These are phyloP conservation scores for Scaptodrosophila latifasciaeformis DNA, from an alignment of 2,888 invertebrate genomes.

Conservation along the genomic window DNA sequence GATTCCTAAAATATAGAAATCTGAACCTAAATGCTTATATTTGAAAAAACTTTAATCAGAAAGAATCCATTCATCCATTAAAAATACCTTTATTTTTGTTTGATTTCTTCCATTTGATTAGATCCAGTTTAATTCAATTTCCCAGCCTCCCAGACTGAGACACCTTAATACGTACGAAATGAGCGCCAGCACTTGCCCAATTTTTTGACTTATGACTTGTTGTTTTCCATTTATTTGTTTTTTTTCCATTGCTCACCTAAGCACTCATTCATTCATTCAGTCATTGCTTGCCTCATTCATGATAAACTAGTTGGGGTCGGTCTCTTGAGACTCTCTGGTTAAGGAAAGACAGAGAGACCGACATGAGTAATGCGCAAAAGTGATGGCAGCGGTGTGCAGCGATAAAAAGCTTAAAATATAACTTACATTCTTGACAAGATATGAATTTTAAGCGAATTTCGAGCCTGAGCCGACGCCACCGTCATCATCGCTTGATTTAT, in stretches of 20 bases:
- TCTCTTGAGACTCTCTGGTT: constrained; percentile 10
- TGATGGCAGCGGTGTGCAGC: constrained; percentile 44
- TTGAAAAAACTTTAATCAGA: no score
- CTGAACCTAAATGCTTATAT: no score
- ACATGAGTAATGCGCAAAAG: constrained; percentile 49
- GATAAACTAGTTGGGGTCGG: no score
- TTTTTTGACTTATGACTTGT: constrained; percentile 22
- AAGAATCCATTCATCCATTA: no score
- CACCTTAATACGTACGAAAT: background rate
- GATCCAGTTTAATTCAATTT: no score
- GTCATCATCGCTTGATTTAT: background rate
- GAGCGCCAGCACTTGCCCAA: constrained; percentile 16
- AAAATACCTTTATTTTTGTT: no score
- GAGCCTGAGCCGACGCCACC: constrained; percentile 10
- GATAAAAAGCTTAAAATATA: constrained; percentile 68
- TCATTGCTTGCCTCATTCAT: constrained; percentile 11
- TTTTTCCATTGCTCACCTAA: background rate
- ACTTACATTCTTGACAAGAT: constrained; percentile 67
- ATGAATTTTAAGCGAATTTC: constrained; percentile 70
- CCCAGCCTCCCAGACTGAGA: no score
- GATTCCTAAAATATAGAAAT: no score
- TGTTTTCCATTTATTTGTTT: background rate
- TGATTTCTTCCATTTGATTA: no score
- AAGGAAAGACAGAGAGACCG: background rate
- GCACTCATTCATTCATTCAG: constrained; percentile 36